These are phyloP conservation scores for Terrapene triunguis DNA, from an alignment of 2,113 vertebrate genomes.

Conservation along the genomic window DNA sequence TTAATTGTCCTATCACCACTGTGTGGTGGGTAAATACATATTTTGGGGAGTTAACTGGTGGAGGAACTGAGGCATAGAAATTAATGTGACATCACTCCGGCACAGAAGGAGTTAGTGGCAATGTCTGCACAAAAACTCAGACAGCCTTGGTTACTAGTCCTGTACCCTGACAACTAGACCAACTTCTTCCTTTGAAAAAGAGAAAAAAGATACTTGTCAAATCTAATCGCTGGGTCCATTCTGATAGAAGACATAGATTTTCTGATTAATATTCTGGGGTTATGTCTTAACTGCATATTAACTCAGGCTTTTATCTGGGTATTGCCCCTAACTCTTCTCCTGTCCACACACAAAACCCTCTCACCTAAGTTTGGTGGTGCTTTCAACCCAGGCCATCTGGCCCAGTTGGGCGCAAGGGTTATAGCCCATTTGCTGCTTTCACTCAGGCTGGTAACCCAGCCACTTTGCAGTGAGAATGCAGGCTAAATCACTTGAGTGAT, in stretches of 20 bases:
- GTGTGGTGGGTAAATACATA: not conserved
- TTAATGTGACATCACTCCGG: not conserved
- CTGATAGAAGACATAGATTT: not conserved
- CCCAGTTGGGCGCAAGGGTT: not conserved
- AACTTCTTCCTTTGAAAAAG: not conserved
- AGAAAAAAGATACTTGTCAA: not conserved
- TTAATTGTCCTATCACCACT: not conserved
- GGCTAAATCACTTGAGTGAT: not conserved
- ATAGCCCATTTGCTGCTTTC: not conserved
- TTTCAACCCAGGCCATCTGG: not conserved
- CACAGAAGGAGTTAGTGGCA: not conserved
- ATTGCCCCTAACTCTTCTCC: not conserved
- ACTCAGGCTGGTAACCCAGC: not conserved
- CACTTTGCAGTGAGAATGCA: not conserved
- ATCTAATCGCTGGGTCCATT: not conserved
- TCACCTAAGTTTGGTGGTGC: not conserved
- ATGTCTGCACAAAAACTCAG: not conserved
- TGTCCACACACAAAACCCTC: not conserved
- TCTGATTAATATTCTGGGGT: not conserved
- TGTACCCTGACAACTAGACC: not conserved
- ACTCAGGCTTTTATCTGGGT: not conserved
- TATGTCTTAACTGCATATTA: not conserved
- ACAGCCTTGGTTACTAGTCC: not conserved
- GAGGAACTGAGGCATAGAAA: not conserved
- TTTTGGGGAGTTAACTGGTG: not conserved